A percentile compares a stretch with the other conserved stretches of the same genome.
phyloP scores from a whole-genome alignment of 1,140 invertebrate species.

The Protaetia brevitarsis region DNA sequence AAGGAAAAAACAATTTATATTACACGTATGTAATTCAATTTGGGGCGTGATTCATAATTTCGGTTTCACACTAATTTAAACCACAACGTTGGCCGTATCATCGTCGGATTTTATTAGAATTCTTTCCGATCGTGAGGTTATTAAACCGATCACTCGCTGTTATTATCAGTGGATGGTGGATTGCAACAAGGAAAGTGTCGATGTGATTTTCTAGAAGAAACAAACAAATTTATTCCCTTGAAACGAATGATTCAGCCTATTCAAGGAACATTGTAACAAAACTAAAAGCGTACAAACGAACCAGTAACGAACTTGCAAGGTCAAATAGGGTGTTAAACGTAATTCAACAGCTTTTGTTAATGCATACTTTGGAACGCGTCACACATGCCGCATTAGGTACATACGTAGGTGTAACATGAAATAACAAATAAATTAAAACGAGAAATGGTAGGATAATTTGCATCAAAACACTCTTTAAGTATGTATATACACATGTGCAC shows the following conservation, averaged over 20 bases:
- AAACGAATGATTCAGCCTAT: not conserved
- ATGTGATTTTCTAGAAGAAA: not conserved
- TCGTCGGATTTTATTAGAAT: not conserved
- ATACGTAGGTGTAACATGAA: too few relatives aligned
- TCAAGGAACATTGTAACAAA: not conserved
- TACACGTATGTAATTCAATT: not conserved
- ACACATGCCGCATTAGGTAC: too few relatives aligned
- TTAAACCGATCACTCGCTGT: not conserved
- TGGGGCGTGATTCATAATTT: not conserved
- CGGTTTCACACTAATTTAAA: not conserved
- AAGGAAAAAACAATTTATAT: not conserved
- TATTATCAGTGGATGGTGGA: not conserved
- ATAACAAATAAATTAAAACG: too few relatives aligned
- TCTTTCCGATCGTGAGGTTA: not conserved
- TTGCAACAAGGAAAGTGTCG: not conserved
- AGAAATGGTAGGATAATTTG: too few relatives aligned
- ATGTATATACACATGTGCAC: too few relatives aligned
- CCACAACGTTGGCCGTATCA: not conserved
- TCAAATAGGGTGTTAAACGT: not conserved
- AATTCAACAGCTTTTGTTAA: not conserved
- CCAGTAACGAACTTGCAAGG: slow-evolving; percentile 10
- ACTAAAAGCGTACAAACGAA: not conserved
- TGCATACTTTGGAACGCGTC: too few relatives aligned
- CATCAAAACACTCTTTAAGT: too few relatives aligned
- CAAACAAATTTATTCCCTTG: not conserved